These are phyloP conservation scores for Tupaia tana DNA, from an alignment of 2,113 vertebrate genomes.

Conservation along the genomic window DNA sequence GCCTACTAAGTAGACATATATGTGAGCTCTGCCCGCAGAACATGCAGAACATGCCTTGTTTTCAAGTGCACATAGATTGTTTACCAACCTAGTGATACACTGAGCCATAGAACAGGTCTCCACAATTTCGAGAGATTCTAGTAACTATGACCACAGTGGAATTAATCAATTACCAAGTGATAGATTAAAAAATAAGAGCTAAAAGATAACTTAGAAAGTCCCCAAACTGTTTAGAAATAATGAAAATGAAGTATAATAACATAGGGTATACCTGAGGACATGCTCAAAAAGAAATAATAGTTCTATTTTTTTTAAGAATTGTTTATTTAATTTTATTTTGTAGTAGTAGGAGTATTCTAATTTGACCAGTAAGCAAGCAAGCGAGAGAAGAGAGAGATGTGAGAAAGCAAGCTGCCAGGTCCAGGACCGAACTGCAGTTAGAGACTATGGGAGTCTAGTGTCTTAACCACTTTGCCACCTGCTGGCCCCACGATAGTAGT, in stretches of 20 bases:
- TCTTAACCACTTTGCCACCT: too few species aligned
- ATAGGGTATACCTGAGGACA: not conserved
- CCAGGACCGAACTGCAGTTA: too few species aligned
- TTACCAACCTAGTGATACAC: not conserved
- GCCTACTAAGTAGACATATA: not conserved
- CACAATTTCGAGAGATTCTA: constrained; percentile 7
- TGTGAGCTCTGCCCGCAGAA: not conserved
- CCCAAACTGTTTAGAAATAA: not conserved
- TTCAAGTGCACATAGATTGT: not conserved
- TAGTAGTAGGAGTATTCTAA: too few species aligned
- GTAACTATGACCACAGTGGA: not conserved
- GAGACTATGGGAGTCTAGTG: too few species aligned
- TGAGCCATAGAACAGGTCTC: constrained; percentile 22
- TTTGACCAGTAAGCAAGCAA: too few species aligned
- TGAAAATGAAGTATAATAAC: constrained; percentile 21
- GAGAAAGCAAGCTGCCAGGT: too few species aligned
- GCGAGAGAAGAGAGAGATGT: too few species aligned
- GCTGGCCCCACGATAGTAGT: too few species aligned
- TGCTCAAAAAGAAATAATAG: not conserved
- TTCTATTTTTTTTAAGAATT: too few species aligned
- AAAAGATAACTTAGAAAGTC: constrained; percentile 22
- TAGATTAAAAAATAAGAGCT: constrained; percentile 7
- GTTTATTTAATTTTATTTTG: too few species aligned
- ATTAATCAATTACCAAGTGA: constrained; percentile 21
- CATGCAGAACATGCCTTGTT: not conserved